Evolutionary conservation across 2,888 invertebrate genomes (phyloP), one percentile per base, ranked within the genome.

Genomic region (Amphiduros pacificus): DNA sequence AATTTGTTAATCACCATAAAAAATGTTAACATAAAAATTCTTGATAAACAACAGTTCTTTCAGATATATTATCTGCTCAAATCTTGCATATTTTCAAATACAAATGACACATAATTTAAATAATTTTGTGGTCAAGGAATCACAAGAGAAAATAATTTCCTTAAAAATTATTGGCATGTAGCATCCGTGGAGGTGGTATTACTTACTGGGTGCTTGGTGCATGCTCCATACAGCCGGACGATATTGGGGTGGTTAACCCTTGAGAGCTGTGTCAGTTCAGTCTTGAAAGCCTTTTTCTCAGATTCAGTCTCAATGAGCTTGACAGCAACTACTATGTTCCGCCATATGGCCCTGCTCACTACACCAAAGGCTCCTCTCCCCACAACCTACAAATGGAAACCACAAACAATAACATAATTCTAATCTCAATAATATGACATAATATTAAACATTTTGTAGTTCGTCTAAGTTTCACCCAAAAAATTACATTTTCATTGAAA

Each of bases 231-330:
- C 49, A 98, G 84, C 71, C 90, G 89, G 62, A 98, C 93, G 73
- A 97, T 98, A 83, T 97, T 97, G 14, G 90, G 91, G 85, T 97
- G 97, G 58, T 88, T 88, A 1, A 96, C 94, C 68, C 96, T 87
- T 6, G 95, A 94, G 69, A 97, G 82, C 83, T 96, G 96, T 61
- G 80, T 81, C 52, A 92, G 88, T 87, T 97, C 96, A 67, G 92
- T 89, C 54, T 90, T 87, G 80, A 96, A 94, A 52, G 94, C 81
- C 75, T 92, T 91, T 75, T 89, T 89, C 80, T 95, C 95, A 63
- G 90, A 89, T 78, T 93, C 93, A 11, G 92, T 90, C 76, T 93
- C 92, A 71, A 96, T 95, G 76, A 91, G 89, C 84, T 97, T 97
- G 66, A 97, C 91, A 59, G 97, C 97, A 52, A 97, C 96, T 82